These are phyloP conservation scores for Electrophaes corylata DNA, from an alignment of 2,888 invertebrate genomes.

Conservation along the genomic window DNA sequence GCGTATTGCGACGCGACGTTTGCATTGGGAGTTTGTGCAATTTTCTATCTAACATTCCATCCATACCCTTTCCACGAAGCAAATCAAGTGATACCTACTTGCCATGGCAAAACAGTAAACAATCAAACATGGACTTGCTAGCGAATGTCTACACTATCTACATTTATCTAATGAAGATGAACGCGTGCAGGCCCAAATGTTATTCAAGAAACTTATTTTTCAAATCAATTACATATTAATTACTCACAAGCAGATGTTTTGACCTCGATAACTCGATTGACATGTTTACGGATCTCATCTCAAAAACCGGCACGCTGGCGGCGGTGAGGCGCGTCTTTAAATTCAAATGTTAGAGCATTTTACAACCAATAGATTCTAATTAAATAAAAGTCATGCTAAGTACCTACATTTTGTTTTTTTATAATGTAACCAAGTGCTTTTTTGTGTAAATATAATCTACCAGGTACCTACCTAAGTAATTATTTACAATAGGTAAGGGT, in stretches of 20 bases:
- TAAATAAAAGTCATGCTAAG: neutral
- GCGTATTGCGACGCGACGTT: slow-evolving; percentile 11
- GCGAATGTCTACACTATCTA: too few relatives aligned
- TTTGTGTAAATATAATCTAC: too few relatives aligned
- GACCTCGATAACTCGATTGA: slow-evolving; percentile 37
- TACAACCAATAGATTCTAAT: neutral
- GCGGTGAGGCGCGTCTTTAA: neutral
- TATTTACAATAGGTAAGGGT: too few relatives aligned
- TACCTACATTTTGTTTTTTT: too few relatives aligned
- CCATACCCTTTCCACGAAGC: slow-evolving; percentile 10
- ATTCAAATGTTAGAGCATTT: neutral
- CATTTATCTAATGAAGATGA: neutral
- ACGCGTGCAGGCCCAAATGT: neutral
- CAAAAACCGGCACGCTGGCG: neutral
- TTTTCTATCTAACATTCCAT: slow-evolving; percentile 22
- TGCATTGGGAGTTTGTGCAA: slow-evolving; percentile 21
- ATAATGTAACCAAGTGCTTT: too few relatives aligned
- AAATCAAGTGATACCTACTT: too few relatives aligned
- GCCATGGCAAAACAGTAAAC: too few relatives aligned
- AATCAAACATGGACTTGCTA: too few relatives aligned
- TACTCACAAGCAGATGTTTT: neutral
- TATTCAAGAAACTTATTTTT: neutral
- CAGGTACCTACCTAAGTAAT: too few relatives aligned
- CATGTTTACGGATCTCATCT: slow-evolving; percentile 44
- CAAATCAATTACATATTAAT: neutral